Percentiles rank a stretch among this genome's conserved stretches.
Conservation (phyloP, 2,888 invertebrate species). For the Erynnis tages region DNA sequence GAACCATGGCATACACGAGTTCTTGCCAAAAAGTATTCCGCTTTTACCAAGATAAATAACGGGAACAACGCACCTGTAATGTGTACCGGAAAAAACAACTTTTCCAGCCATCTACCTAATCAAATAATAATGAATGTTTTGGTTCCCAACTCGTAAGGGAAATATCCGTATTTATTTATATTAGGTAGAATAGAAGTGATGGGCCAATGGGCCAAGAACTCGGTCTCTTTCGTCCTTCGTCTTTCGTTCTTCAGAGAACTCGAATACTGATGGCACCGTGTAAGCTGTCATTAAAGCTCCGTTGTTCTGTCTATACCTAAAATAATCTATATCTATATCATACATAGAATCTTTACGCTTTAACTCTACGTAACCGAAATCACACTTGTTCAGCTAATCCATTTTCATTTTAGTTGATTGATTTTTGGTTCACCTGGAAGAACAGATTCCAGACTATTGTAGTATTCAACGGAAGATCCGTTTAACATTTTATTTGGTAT, state of each 20-base stretch:
- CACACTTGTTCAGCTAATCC: too few species aligned
- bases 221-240: too few species aligned
- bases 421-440: conserved; percentile 1
- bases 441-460: background rate
- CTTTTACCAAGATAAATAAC: conserved; percentile 9
- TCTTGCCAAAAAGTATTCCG: background rate
- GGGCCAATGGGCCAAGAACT: too few species aligned
- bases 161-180: conserved; percentile 1
- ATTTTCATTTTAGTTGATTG: background rate
- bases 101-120: conserved; percentile 28
- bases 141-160: background rate
- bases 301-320: too few species aligned
- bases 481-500: conserved; percentile 65
- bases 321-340: too few species aligned
- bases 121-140: conserved; percentile 30
- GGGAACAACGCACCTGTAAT: conserved; percentile 20
- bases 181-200: too few species aligned
- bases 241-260: too few species aligned
- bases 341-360: too few species aligned
- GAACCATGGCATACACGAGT: background rate
- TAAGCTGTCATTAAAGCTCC: too few species aligned
- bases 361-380: too few species aligned
- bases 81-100: conserved; percentile 14
- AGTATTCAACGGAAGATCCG: conserved; percentile 40
- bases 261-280: too few species aligned